phyloP scores from a whole-genome alignment of 2,888 invertebrate species.

The Rhagophthalmus giganteus region DNA sequence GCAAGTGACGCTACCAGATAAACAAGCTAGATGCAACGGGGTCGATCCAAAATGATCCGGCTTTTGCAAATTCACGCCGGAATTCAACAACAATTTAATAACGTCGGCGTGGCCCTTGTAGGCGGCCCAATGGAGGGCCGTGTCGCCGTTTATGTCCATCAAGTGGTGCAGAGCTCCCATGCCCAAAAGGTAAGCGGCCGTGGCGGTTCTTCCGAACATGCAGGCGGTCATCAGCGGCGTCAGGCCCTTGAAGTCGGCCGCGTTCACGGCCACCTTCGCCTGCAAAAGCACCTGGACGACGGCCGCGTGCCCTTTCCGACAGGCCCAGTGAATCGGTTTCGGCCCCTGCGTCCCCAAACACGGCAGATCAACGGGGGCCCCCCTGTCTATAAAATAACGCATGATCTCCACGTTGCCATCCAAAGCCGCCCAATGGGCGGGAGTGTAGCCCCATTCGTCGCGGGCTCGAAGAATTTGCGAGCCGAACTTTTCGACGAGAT shows the following conservation, averaged over 20 bases:
- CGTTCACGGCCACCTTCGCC: slow-evolving; percentile 86
- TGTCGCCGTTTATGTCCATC: slow-evolving; percentile 90
- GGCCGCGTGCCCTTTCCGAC: slow-evolving; percentile 87
- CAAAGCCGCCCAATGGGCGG: slow-evolving; percentile 89
- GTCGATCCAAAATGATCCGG: slow-evolving; percentile 92
- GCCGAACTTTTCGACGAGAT: slow-evolving; percentile 80
- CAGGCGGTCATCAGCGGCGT: slow-evolving; percentile 91
- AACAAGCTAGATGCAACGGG: slow-evolving; percentile 84
- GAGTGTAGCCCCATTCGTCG: slow-evolving; percentile 91
- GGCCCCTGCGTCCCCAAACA: slow-evolving; percentile 89
- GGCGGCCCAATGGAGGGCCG: slow-evolving; percentile 91
- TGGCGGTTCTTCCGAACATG: slow-evolving; percentile 90
- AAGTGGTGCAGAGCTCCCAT: slow-evolving; percentile 86
- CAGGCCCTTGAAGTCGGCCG: slow-evolving; percentile 85
- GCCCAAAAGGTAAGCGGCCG: slow-evolving; percentile 86
- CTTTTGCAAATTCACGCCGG: slow-evolving; percentile 86
- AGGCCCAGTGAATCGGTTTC: slow-evolving; percentile 92
- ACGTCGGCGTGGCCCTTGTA: slow-evolving; percentile 91
- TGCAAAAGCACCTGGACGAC: slow-evolving; percentile 78
- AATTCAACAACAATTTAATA: slow-evolving; percentile 85
- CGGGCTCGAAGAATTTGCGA: slow-evolving; percentile 75
- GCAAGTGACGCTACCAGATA: slow-evolving; percentile 85
- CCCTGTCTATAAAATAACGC: slow-evolving; percentile 81
- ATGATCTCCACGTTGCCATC: slow-evolving; percentile 90
- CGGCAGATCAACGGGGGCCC: slow-evolving; percentile 82